Evolutionary conservation across 1,140 invertebrate genomes (phyloP).

Genomic region (Anoplophora glabripennis): DNA sequence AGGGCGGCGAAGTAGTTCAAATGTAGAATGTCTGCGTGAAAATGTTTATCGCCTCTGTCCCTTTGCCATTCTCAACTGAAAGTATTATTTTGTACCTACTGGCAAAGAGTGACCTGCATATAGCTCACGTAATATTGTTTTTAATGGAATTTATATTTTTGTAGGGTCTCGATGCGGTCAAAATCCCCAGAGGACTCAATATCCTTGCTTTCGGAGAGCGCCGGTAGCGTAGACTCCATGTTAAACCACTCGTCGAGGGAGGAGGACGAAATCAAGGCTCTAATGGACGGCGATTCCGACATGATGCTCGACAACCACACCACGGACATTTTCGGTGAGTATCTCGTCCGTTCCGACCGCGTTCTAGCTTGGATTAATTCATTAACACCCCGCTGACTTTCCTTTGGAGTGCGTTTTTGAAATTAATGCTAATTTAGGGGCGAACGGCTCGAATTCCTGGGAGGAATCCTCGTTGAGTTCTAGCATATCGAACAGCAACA

Average conservation of each 20-base stretch:
- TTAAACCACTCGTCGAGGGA: conserved; percentile 78
- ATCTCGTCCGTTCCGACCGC: background rate
- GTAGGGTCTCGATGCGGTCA: conserved; percentile 59
- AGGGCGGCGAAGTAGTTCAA: background rate
- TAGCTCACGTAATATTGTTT: no score
- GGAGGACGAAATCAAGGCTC: conserved; percentile 61
- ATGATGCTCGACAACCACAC: conserved; percentile 42
- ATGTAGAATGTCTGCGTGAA: no score
- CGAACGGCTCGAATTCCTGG: conserved; percentile 38
- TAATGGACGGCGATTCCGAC: conserved; percentile 55
- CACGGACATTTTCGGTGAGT: conserved; percentile 41
- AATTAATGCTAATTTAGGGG: conserved; percentile 11
- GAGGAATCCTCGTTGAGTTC: conserved; percentile 41
- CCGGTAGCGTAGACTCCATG: conserved; percentile 80
- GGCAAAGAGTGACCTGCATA: no score
- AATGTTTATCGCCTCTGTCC: no score
- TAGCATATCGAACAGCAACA: conserved; percentile 37
- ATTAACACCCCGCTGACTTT: no score
- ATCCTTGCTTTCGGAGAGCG: conserved; percentile 68
- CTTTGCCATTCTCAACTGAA: no score
- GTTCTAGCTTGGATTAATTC: no score
- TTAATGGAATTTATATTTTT: conserved; percentile 19
- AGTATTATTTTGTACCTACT: no score
- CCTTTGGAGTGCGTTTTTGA: no score
- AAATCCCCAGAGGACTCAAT: conserved; percentile 66